These are phyloP conservation scores for Temnothorax nylanderi DNA, from an alignment of 1,140 invertebrate species.

Conservation along the genomic window DNA sequence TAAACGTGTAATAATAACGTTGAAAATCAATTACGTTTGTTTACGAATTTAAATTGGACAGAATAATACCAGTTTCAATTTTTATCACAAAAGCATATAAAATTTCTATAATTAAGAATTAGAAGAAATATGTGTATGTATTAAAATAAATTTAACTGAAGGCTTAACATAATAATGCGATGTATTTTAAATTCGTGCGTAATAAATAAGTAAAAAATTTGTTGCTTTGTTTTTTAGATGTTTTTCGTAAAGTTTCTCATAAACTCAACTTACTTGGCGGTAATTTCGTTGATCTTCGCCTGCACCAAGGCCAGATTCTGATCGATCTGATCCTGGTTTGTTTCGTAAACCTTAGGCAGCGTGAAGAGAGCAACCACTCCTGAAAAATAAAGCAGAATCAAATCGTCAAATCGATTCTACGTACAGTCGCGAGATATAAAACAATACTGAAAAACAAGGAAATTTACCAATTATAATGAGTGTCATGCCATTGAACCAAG, in stretches of 20 bases:
- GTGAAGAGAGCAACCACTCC: slow-evolving; percentile 97
- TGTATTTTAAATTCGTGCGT: not conserved
- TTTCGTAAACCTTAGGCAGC: slow-evolving; percentile 98
- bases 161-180: not conserved
- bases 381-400: slow-evolving; percentile 86
- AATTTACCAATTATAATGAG: slow-evolving; percentile 95
- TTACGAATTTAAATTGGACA: not conserved
- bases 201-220: not conserved
- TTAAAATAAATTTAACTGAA: not conserved
- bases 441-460: not conserved
- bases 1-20: not conserved
- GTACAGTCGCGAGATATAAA: not conserved
- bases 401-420: slow-evolving; percentile 23
- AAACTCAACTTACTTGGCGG: slow-evolving; percentile 91
- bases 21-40: not conserved
- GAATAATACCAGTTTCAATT: not conserved
- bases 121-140: not conserved
- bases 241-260: not conserved
- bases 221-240: not conserved
- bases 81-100: not conserved
- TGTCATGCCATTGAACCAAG: slow-evolving; percentile 99
- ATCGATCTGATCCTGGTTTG: slow-evolving; percentile 98
- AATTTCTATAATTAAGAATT: not conserved
- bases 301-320: slow-evolving; percentile 95
- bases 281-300: slow-evolving; percentile 95